These are phyloP conservation scores for Pelecanus crispus DNA, from an alignment of 2,113 vertebrate genomes.

Conservation along the genomic window DNA sequence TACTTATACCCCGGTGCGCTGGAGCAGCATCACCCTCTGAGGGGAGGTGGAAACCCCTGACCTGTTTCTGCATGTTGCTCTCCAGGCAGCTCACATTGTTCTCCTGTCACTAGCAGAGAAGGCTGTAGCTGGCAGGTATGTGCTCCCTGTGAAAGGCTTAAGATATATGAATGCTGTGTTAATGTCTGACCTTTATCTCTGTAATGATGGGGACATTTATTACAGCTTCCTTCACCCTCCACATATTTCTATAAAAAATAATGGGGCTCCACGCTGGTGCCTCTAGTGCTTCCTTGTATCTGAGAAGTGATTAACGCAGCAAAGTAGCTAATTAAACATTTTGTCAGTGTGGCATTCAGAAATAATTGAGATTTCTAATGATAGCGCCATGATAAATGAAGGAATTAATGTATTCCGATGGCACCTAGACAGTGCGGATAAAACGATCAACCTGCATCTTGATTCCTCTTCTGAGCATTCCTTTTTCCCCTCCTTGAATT, in stretches of 20 bases:
- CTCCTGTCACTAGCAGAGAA: not conserved
- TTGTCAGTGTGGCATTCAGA: constrained; percentile 42
- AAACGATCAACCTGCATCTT: not conserved
- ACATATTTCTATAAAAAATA: constrained; percentile 33
- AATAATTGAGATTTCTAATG: constrained; percentile 66
- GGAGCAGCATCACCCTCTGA: not conserved
- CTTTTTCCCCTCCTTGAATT: not conserved
- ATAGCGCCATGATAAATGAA: constrained; percentile 58
- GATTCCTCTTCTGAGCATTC: not conserved
- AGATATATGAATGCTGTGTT: not conserved
- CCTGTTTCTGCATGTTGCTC: not conserved
- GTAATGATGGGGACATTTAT: constrained; percentile 33
- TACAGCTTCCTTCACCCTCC: not conserved
- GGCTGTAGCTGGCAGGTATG: not conserved
- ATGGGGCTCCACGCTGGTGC: not conserved
- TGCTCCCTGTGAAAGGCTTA: not conserved
- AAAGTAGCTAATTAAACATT: constrained; percentile 60
- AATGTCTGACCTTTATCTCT: constrained; percentile 47
- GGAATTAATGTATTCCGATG: constrained; percentile 48
- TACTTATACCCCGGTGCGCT: rapidly evolving
- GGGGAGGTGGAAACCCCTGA: not conserved
- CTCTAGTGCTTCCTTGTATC: not conserved
- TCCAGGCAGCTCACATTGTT: not conserved
- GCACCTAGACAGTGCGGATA: not conserved
- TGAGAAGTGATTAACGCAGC: constrained; percentile 33